phyloP scores from a whole-genome alignment of 2,888 invertebrate species.

The Geophilus truncorum region DNA sequence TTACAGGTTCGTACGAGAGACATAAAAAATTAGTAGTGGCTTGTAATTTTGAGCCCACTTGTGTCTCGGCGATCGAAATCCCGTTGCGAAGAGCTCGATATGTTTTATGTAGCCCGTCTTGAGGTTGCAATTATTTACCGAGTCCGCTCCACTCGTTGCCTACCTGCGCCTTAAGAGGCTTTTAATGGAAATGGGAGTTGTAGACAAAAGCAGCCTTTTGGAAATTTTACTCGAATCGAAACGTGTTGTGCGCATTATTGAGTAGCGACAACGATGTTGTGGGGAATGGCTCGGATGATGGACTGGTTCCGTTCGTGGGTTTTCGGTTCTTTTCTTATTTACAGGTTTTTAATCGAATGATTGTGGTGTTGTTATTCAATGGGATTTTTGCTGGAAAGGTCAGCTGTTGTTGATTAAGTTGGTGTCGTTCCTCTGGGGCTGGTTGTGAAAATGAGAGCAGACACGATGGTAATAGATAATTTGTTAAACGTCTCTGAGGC shows the following conservation, averaged over 20 bases:
- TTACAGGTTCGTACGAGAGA: conserved; percentile 9
- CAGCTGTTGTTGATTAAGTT: conserved; percentile 24
- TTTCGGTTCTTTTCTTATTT: conserved; percentile 1
- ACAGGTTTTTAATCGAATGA: not conserved
- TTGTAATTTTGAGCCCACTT: conserved; percentile 12
- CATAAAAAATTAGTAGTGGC: conserved; percentile 25
- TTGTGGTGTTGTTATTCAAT: not conserved
- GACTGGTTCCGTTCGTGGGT: not conserved
- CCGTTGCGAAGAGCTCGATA: not conserved
- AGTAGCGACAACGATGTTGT: not conserved
- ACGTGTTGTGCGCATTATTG: not conserved
- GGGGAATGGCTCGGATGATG: not conserved
- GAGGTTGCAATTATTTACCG: conserved; percentile 6
- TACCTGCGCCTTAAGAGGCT: not conserved
- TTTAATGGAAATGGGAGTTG: conserved; percentile 24
- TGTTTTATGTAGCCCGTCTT: conserved; percentile 10
- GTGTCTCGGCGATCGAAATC: conserved; percentile 8
- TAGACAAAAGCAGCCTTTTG: conserved; percentile 17
- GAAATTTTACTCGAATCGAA: conserved; percentile 14
- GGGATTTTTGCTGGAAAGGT: conserved; percentile 17
- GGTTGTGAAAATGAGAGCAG: conserved; percentile 22
- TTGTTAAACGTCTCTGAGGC: conserved; percentile 2
- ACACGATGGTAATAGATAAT: conserved; percentile 27
- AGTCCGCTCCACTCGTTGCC: not conserved
- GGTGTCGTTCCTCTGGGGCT: conserved; percentile 13